Percentiles rank a stretch among this genome's conserved stretches.
Conservation (phyloP, 1,140 invertebrate genomes). For the Heterodera carotae region DNA sequence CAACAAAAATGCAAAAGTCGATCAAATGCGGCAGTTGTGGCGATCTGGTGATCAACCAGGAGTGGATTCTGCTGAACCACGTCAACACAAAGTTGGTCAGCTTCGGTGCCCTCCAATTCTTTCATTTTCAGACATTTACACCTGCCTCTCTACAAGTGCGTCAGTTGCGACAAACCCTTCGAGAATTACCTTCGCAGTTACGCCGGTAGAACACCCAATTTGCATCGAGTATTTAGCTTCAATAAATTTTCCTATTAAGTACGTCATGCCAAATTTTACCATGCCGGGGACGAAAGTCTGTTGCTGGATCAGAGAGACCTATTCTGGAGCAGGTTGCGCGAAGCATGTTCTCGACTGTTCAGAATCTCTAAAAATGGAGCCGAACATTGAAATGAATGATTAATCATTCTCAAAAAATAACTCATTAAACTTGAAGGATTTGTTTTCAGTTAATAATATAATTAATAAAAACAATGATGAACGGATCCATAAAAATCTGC, state of each 20-base stretch:
- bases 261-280: conserved; percentile 28
- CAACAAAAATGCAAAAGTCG: conserved; percentile 5
- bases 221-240: neutral
- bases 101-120: neutral
- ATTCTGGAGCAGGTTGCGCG: conserved; percentile 23
- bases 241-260: conserved; percentile 6
- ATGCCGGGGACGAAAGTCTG: conserved; percentile 29
- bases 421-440: too few relatives aligned
- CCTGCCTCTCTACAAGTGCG: conserved; percentile 26
- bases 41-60: conserved; percentile 28
- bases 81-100: conserved; percentile 25
- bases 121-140: conserved; percentile 25
- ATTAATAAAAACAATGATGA: too few relatives aligned
- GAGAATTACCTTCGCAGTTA: conserved; percentile 32
- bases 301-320: conserved; percentile 24
- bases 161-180: conserved; percentile 29
- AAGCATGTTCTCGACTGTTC: conserved; percentile 22
- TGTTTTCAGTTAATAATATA: too few relatives aligned
- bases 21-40: conserved; percentile 28
- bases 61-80: conserved; percentile 33
- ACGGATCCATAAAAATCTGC: too few relatives aligned
- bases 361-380: neutral
- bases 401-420: neutral
- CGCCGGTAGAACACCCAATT: conserved; percentile 10
- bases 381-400: neutral